A percentile compares a stretch with the other conserved stretches of the same genome.
Conservation (phyloP, 2,797 vertebrate genomes). For the Poeciliopsis infans region DNA sequence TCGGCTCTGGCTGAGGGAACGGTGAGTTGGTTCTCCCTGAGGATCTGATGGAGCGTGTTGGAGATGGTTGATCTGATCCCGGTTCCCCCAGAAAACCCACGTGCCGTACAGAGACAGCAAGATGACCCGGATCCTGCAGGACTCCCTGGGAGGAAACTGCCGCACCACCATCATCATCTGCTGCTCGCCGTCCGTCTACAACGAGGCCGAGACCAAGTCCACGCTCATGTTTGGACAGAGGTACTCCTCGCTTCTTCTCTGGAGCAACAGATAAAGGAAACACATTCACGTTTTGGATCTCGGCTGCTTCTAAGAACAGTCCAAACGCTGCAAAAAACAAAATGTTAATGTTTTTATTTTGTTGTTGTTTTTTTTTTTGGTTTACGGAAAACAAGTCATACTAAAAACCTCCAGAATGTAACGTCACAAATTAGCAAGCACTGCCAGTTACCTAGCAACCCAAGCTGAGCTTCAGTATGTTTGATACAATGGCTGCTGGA, state of each 20-base stretch:
- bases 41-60: not conserved
- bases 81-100: slow-evolving; percentile 84
- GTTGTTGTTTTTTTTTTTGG: too few relatives aligned
- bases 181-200: slow-evolving; percentile 93
- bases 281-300: too few relatives aligned
- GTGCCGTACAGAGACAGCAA: slow-evolving; percentile 91
- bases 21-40: slow-evolving; percentile 63
- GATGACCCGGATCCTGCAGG: slow-evolving; percentile 96
- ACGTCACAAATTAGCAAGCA: too few relatives aligned
- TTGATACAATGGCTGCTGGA: too few relatives aligned
- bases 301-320: too few relatives aligned
- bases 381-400: too few relatives aligned
- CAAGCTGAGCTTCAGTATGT: too few relatives aligned
- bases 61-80: not conserved
- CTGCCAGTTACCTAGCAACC: too few relatives aligned
- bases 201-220: slow-evolving; percentile 92
- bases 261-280: not conserved
- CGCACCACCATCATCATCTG: slow-evolving; percentile 95
- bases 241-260: slow-evolving; percentile 62
- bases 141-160: slow-evolving; percentile 94
- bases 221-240: slow-evolving; percentile 94
- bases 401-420: too few relatives aligned
- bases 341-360: too few relatives aligned
- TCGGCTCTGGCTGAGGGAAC: slow-evolving; percentile 94
- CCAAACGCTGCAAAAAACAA: too few relatives aligned